Conservation (phyloP, 2,113 vertebrate genomes). For the Psittacula cyanocephala region DNA sequence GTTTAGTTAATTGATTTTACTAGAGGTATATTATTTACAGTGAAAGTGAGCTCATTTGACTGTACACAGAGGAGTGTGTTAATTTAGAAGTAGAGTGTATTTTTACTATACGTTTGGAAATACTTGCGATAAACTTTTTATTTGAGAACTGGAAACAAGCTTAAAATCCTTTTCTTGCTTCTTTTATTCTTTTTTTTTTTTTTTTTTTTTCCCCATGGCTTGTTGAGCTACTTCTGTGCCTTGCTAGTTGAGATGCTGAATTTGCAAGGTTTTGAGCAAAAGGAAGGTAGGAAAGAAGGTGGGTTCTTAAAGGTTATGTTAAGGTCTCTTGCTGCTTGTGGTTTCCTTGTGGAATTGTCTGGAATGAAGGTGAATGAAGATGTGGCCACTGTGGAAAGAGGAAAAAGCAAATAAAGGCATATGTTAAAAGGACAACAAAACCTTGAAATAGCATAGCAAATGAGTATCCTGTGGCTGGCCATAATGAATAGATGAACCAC, state of each 20-base stretch:
- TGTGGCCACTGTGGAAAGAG: neutral
- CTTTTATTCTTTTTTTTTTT: neutral
- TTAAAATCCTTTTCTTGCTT: neutral
- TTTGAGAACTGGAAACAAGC: neutral
- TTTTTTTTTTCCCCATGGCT: neutral
- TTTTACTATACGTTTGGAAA: neutral
- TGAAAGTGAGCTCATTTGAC: neutral
- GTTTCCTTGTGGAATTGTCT: neutral
- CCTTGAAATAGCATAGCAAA: neutral
- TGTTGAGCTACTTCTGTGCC: neutral
- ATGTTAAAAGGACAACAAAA: neutral
- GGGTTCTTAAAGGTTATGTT: neutral
- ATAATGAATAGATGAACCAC: neutral
- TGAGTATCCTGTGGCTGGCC: neutral
- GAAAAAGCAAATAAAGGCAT: neutral
- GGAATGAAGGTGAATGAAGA: neutral
- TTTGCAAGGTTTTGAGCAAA: constrained; percentile 10
- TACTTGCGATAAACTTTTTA: neutral
- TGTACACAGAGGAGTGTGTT: neutral
- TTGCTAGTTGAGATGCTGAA: neutral
- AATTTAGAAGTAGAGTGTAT: neutral
- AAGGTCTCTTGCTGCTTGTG: neutral
- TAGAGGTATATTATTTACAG: neutral
- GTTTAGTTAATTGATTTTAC: neutral
- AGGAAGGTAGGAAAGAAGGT: neutral